These are phyloP conservation scores for Erpornis zantholeuca DNA, from an alignment of 2,113 vertebrate genomes.

Conservation along the genomic window DNA sequence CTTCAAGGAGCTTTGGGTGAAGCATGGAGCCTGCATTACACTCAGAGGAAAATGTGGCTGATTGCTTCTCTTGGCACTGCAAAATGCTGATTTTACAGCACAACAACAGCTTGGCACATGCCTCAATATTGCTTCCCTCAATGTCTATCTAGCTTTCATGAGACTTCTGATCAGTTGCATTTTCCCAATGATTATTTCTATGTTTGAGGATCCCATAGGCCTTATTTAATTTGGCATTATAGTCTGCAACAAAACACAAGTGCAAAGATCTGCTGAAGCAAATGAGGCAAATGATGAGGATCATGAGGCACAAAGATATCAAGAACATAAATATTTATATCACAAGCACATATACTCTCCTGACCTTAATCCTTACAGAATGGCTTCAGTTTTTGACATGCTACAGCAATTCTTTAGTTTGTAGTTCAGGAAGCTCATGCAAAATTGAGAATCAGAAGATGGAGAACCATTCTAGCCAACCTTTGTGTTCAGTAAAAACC, in stretches of 20 bases:
- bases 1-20: neutral
- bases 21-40: neutral
- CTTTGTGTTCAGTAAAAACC: neutral
- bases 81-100: neutral
- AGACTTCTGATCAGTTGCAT: neutral
- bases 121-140: neutral
- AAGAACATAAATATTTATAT: neutral
- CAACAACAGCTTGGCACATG: neutral
- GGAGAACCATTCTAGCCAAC: neutral
- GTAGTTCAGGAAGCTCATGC: neutral
- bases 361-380: neutral
- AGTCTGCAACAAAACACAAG: neutral
- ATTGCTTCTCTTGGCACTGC: neutral
- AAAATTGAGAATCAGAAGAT: neutral
- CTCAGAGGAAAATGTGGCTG: neutral
- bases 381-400: neutral
- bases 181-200: neutral
- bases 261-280: neutral
- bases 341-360: neutral
- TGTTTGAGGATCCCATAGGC: neutral
- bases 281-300: neutral
- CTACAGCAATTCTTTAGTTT: neutral
- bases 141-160: neutral
- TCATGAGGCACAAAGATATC: neutral
- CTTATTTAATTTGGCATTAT: neutral